Conservation (phyloP, 2,113 vertebrate species). For the Octodon degus region DNA sequence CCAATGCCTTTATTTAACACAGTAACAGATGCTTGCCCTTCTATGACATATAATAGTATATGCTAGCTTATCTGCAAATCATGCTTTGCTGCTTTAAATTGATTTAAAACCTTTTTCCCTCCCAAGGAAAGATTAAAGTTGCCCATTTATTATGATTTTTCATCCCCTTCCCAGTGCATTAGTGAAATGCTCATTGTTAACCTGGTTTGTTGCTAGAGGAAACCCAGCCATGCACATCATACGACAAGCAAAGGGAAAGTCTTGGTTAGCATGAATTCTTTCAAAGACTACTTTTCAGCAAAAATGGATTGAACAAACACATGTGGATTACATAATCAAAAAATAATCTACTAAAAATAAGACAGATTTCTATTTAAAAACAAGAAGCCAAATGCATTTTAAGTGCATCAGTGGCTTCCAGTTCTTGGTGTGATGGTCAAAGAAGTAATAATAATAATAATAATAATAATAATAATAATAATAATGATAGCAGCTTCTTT, state of each 20-base stretch:
- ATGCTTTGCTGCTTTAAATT: not conserved
- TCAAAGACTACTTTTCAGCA: not conserved
- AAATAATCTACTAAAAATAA: not conserved
- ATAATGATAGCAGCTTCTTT: not conserved
- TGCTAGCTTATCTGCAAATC: not conserved
- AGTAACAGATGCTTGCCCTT: not conserved
- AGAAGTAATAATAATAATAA: not conserved
- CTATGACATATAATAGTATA: not conserved
- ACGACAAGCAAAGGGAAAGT: not conserved
- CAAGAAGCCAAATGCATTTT: not conserved
- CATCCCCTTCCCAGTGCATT: not conserved
- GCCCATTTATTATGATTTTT: not conserved
- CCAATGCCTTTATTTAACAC: not conserved
- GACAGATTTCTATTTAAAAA: not conserved
- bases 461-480: not conserved
- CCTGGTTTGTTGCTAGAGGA: not conserved
- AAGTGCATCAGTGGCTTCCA: not conserved
- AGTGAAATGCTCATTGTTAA: not conserved
- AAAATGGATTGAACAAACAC: not conserved
- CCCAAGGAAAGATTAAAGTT: not conserved
- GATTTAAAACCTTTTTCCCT: not conserved
- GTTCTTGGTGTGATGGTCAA: not conserved
- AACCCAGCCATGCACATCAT: not conserved
- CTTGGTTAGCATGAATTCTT: not conserved
- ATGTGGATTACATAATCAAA: constrained; percentile 5